Percentiles rank a stretch among this genome's conserved stretches.
phyloP scores from a whole-genome alignment of 2,797 vertebrate genomes.

The Pseudomugil gertrudae region DNA sequence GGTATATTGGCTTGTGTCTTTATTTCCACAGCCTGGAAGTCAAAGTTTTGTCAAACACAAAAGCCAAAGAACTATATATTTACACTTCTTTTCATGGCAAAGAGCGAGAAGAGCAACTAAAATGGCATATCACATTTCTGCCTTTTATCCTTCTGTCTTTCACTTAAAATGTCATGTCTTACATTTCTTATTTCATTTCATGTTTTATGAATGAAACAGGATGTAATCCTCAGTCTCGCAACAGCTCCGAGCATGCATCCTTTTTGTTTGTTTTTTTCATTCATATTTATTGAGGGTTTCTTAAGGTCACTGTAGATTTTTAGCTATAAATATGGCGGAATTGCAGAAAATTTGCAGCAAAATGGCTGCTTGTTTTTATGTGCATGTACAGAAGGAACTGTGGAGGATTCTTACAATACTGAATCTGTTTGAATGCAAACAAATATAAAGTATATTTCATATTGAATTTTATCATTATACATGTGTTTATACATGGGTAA shows the following conservation, averaged over 20 bases:
- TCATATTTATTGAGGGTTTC: conserved; percentile 1
- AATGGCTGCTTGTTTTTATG: conserved; percentile 5
- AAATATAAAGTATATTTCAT: conserved; percentile 43
- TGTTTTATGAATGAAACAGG: conserved; percentile 19
- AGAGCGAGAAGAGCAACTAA: conserved; percentile 27
- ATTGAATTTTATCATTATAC: conserved; percentile 31
- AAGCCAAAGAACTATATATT: conserved; percentile 49
- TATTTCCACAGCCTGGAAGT: conserved; percentile 71
- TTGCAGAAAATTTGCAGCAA: conserved; percentile 17
- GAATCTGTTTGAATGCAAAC: conserved; percentile 26
- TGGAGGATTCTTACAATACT: conserved; percentile 23
- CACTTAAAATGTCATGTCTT: conserved; percentile 40
- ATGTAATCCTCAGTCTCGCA: conserved; percentile 16
- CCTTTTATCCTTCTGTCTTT: background rate
- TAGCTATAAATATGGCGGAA: conserved; percentile 19
- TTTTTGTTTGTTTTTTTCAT: conserved; percentile 21
- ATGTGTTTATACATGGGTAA: conserved; percentile 27
- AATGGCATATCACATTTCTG: conserved; percentile 21
- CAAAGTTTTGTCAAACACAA: conserved; percentile 58
- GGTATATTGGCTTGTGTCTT: conserved; percentile 54
- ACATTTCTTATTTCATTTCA: conserved; percentile 22
- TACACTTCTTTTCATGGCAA: conserved; percentile 38
- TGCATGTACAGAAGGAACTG: conserved; percentile 12
- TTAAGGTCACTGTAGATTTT: conserved; percentile 8
- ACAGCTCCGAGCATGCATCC: conserved; percentile 25